Evolutionary conservation across 2,113 vertebrate species (phyloP).

Genomic region (Brachirus orientalis): DNA sequence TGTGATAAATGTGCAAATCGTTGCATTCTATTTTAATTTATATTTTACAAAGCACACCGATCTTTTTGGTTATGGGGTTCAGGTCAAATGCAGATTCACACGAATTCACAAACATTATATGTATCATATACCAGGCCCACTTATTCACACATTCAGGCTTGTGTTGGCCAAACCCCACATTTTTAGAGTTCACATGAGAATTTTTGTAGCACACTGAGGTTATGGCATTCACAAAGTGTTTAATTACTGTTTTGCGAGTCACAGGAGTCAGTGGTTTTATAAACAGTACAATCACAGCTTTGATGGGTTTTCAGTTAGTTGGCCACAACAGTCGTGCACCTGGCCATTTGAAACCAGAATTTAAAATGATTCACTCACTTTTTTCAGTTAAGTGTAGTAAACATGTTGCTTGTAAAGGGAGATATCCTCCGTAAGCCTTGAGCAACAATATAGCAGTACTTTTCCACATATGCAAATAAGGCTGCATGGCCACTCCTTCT

Average conservation of each 20-base stretch:
- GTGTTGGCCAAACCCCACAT: neutral
- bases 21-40: too few species aligned
- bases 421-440: neutral
- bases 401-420: neutral
- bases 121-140: neutral
- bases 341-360: neutral
- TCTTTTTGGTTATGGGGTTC: too few species aligned
- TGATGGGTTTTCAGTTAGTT: neutral
- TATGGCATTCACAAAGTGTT: neutral
- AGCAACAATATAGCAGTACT: conserved; percentile 13
- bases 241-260: neutral
- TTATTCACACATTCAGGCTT: conserved; percentile 5
- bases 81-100: too few species aligned
- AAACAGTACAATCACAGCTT: neutral
- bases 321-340: neutral
- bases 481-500: neutral
- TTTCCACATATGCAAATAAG: conserved; percentile 34
- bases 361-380: neutral
- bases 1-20: too few species aligned
- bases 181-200: neutral
- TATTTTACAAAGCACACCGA: too few species aligned
- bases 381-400: neutral
- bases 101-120: neutral
- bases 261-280: conserved; percentile 4
- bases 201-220: neutral